These are phyloP conservation scores for Pycnomerus fuliginosus DNA, from an alignment of 2,888 invertebrate genomes.

Conservation along the genomic window DNA sequence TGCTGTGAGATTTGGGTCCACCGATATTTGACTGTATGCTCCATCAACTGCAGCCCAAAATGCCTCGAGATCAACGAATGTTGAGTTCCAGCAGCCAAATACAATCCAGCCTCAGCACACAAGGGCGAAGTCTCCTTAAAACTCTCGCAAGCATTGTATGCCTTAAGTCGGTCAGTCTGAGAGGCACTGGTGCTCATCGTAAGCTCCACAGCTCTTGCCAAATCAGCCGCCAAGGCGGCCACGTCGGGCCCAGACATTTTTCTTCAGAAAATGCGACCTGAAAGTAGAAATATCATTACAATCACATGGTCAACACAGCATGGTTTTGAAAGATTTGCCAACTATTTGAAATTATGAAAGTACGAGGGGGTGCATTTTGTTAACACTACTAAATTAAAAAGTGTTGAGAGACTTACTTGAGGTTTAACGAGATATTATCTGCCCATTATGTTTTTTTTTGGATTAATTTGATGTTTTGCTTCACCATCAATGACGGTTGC, in stretches of 20 bases:
- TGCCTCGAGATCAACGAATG: conserved; percentile 80
- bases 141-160: conserved; percentile 81
- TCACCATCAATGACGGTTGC: conserved; percentile 37
- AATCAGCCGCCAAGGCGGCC: conserved; percentile 70
- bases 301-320: conserved; percentile 10
- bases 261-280: not conserved
- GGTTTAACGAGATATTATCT: conserved; percentile 1
- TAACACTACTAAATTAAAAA: not conserved
- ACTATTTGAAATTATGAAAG: not conserved
- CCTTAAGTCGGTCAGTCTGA: conserved; percentile 75
- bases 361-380: not conserved
- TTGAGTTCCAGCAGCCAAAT: conserved; percentile 71
- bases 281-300: not conserved
- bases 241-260: conserved; percentile 62
- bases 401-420: conserved; percentile 3
- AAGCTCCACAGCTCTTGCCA: conserved; percentile 78
- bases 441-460: conserved; percentile 8
- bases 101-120: conserved; percentile 84
- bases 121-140: conserved; percentile 85
- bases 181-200: conserved; percentile 78
- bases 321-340: conserved; percentile 2
- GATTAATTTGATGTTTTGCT: conserved; percentile 6
- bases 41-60: conserved; percentile 90
- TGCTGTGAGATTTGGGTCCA: conserved; percentile 88
- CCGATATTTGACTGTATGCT: conserved; percentile 88